Evolutionary conservation across 2,888 invertebrate genomes (phyloP), one percentile per base, ranked within the genome.

Genomic region (Nycteola revayana): DNA sequence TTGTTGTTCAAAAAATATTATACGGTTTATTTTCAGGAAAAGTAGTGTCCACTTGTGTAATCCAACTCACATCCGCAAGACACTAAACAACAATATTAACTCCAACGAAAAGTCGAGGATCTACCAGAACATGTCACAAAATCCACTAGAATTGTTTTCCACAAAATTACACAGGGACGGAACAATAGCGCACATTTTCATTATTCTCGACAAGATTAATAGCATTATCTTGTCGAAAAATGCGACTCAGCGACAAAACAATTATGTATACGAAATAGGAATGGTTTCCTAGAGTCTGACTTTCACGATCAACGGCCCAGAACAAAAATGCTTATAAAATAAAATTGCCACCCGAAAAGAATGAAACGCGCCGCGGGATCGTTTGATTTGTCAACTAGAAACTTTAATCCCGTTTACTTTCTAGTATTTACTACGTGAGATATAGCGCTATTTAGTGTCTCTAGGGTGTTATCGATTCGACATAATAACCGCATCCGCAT

Each of bases 321-420:
- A 64, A 62, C 61, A 41, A 59, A 72, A 66, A 66, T 66, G n/a
- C n/a, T n/a, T n/a, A 70, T 65, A 64, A 63, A 67, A 67, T 66
- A 65, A 60, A 65, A 68, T 70, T 69, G 66, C 59, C 52, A 55
- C 64, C 52, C 52, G 38, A 51, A 66, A 59, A 66, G 69, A 70
- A 67, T 69, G 60, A 55, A 60, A 43, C 47, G 54, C 56, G 63
- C 68, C 75, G 52, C 60, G 60, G 78, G 73, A 72, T 46, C 75
- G 70, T 82, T 82, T 85, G 82, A 82, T 75, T 78, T 65, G 69
- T 81, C 75, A 77, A 85, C 79, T 84, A 86, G 85, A 85, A 86
- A 85, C 86, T 82, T 74, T 79, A 85, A 82, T 75, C 74, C 72
- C 71, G 76, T 83, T 80, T 78, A 80, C 74, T 69, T 67, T 14